Evolutionary conservation across 2,797 vertebrate species (phyloP).

Genomic region (Sebastes vulpes): DNA sequence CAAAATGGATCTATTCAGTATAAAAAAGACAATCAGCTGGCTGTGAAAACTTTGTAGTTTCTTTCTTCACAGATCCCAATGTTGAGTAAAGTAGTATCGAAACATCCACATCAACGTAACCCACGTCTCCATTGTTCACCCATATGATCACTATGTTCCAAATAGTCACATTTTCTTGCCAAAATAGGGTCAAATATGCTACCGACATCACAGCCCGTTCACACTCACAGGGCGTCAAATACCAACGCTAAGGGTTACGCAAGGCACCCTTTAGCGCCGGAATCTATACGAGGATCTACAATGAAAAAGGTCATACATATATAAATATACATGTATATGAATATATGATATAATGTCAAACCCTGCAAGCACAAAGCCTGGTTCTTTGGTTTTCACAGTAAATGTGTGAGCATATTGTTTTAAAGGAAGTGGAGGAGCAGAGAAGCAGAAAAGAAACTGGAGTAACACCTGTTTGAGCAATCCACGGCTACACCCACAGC

Average conservation of each 20-base stretch:
- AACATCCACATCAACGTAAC: not conserved
- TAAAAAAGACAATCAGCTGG: not conserved
- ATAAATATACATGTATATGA: no score
- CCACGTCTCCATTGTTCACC: not conserved
- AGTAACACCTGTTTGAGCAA: constrained; percentile 70
- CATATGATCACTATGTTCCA: not conserved
- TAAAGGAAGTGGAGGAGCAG: not conserved
- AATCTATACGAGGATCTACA: no score
- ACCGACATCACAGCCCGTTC: no score
- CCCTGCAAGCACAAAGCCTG: not conserved
- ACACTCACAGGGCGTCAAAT: no score
- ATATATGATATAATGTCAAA: not conserved
- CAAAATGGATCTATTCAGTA: not conserved
- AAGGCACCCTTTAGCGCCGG: no score
- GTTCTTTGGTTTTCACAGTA: not conserved
- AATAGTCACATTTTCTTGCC: not conserved
- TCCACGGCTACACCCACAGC: constrained; percentile 46
- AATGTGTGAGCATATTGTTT: not conserved
- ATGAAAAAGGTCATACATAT: no score
- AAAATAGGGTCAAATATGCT: not conserved
- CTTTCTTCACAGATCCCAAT: not conserved
- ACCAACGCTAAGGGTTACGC: no score
- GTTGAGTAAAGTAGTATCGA: not conserved
- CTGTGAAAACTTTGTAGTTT: not conserved
- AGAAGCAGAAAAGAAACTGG: constrained; percentile 4